Percentiles rank a stretch among this genome's conserved stretches.
Conservation (phyloP, 2,113 vertebrate genomes). For the Neolamprologus cancellatus region DNA sequence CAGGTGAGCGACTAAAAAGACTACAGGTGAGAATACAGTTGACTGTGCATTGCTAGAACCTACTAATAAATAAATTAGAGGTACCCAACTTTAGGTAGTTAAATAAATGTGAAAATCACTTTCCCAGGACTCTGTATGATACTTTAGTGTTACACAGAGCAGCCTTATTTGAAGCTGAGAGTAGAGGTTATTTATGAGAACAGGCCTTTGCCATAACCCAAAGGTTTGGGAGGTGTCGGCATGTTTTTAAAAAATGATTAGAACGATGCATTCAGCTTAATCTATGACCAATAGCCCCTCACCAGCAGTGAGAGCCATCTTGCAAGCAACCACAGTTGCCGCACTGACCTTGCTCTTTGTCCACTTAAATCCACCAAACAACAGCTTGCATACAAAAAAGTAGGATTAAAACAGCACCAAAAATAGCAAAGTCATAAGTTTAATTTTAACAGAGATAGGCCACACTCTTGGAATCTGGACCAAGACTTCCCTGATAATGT, state of each 20-base stretch:
- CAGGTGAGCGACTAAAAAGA: background rate
- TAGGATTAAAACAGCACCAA: background rate
- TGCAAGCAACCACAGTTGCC: background rate
- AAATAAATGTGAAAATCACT: background rate
- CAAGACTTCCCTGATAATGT: background rate
- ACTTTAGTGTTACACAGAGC: background rate
- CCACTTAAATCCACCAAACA: background rate
- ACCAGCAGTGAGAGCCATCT: background rate
- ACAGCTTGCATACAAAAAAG: background rate
- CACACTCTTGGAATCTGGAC: conserved; percentile 1
- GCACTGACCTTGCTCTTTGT: background rate
- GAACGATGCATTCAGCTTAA: background rate
- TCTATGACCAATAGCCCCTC: background rate
- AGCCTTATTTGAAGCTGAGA: background rate
- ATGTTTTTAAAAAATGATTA: background rate
- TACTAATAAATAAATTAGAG: background rate
- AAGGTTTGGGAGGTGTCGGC: background rate
- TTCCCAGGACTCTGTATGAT: background rate
- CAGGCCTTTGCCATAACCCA: background rate
- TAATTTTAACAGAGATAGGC: background rate
- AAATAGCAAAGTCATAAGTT: conserved; percentile 6
- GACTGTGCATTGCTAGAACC: background rate
- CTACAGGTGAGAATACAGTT: background rate
- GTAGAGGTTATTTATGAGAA: background rate
- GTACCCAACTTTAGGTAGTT: background rate